Evolutionary conservation across 2,888 invertebrate genomes (phyloP).

Genomic region (Himalopsyche anomala): DNA sequence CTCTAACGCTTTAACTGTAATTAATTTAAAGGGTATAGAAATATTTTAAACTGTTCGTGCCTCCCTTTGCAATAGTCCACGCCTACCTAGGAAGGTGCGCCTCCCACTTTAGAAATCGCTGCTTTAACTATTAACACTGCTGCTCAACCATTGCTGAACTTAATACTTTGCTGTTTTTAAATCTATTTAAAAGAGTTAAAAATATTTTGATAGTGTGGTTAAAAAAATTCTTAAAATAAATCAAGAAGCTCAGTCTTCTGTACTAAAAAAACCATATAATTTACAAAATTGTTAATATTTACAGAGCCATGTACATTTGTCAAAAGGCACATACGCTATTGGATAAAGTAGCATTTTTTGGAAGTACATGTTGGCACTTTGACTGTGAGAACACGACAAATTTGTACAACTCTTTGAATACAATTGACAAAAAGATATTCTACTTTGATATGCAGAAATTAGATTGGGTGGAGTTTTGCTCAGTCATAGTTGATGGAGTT

Average conservation of each 20-base stretch:
- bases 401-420: constrained; percentile 69
- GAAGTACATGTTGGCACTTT: constrained; percentile 86
- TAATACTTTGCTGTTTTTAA: too few relatives aligned
- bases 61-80: too few relatives aligned
- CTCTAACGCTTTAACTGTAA: too few relatives aligned
- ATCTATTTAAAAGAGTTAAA: too few relatives aligned
- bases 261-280: too few relatives aligned
- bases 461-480: constrained; percentile 44
- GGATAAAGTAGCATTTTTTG: constrained; percentile 86
- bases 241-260: too few relatives aligned
- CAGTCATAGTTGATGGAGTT: constrained; percentile 47
- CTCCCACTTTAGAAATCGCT: too few relatives aligned
- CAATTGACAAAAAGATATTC: constrained; percentile 45
- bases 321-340: constrained; percentile 85
- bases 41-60: too few relatives aligned
- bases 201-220: too few relatives aligned
- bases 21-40: too few relatives aligned
- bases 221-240: too few relatives aligned
- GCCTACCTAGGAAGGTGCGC: too few relatives aligned
- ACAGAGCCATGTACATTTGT: constrained; percentile 86
- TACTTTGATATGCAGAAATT: constrained; percentile 43
- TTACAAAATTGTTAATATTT: constrained; percentile 31
- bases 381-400: constrained; percentile 78
- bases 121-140: constrained; percentile 11
- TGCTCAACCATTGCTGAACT: background rate